These are phyloP conservation scores for Carollia perspicillata DNA, from an alignment of 2,113 vertebrate species.

Conservation along the genomic window DNA sequence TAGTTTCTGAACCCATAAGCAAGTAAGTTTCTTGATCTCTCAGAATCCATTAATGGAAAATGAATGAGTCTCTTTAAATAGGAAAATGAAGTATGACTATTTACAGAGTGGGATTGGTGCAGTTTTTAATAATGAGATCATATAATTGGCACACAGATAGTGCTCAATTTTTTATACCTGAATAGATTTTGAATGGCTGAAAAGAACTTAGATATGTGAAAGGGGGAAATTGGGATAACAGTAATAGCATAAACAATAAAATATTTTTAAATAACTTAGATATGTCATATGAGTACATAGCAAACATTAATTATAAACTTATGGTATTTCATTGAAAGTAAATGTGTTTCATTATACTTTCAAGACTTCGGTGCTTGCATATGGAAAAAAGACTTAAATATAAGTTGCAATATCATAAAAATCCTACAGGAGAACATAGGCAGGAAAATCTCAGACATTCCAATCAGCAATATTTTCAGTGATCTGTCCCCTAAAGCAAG, in stretches of 20 bases:
- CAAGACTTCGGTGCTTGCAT: not conserved
- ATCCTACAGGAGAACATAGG: too few relatives aligned
- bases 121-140: not conserved
- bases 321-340: not conserved
- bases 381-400: too few relatives aligned
- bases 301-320: not conserved
- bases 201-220: not conserved
- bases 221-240: too few relatives aligned
- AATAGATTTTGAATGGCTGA: not conserved
- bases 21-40: not conserved
- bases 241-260: too few relatives aligned
- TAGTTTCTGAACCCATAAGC: not conserved
- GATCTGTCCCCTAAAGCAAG: too few relatives aligned
- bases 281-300: not conserved
- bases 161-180: not conserved
- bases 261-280: not conserved
- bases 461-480: too few relatives aligned
- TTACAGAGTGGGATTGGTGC: not conserved
- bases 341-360: slow-evolving; percentile 37
- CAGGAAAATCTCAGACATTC: too few relatives aligned
- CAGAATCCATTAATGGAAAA: not conserved
- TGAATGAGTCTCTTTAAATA: not conserved
- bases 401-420: too few relatives aligned
- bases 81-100: not conserved
- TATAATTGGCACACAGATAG: not conserved